A percentile compares a stretch with the other conserved stretches of the same genome.
Evolutionary conservation across 2,797 vertebrate species (phyloP).

Genomic region (Neosilurus mollespiculum): DNA sequence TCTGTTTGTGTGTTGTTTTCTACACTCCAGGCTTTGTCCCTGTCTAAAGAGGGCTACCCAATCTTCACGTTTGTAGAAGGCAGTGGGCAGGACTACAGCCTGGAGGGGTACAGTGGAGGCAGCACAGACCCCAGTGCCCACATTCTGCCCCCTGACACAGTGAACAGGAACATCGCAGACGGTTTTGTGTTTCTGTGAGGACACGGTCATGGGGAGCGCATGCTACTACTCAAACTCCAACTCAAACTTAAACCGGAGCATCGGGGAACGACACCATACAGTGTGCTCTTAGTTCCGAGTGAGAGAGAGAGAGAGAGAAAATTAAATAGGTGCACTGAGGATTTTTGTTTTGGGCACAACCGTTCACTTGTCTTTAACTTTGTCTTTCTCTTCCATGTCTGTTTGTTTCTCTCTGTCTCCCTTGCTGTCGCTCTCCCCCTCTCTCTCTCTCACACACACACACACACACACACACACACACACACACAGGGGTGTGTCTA

Average conservation of each 20-base stretch:
- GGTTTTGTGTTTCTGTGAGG: slow-evolving; percentile 88
- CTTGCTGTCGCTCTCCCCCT: not conserved
- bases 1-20: not conserved
- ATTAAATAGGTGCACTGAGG: not conserved
- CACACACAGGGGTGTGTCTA: not conserved
- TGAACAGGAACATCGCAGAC: slow-evolving; percentile 74
- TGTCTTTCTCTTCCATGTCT: not conserved
- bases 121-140: slow-evolving; percentile 63
- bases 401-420: not conserved
- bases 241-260: not conserved
- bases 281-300: not conserved
- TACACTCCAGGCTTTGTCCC: slow-evolving; percentile 76
- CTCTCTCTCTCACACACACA: not conserved
- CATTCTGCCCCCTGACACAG: slow-evolving; percentile 65
- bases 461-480: too few species aligned
- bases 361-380: not conserved
- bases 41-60: slow-evolving; percentile 83
- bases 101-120: slow-evolving; percentile 74
- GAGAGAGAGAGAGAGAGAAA: not conserved
- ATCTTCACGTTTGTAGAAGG: slow-evolving; percentile 90
- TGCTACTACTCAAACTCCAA: too few species aligned
- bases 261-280: not conserved
- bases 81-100: slow-evolving; percentile 80
- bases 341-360: not conserved
- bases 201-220: slow-evolving; percentile 15